Conservation (phyloP, 53 echinoderm and acorn worm genomes). For the Crossaster papposus region DNA sequence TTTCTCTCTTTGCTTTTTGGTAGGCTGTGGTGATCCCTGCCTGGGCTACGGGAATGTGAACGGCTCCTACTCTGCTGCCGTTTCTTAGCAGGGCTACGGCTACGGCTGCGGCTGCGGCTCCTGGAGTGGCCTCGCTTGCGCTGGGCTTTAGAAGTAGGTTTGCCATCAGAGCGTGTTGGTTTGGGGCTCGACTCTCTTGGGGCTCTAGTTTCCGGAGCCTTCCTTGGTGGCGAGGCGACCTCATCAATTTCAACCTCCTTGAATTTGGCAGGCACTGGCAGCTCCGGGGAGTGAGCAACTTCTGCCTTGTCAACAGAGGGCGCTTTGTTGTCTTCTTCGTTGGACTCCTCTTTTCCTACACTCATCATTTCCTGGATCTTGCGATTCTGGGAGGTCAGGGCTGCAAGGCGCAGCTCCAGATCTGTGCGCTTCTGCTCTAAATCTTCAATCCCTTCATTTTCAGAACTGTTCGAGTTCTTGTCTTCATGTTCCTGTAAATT, state of each 20-base stretch:
- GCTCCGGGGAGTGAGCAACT: background rate
- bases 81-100: constrained; percentile 38
- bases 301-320: constrained; percentile 6
- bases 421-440: constrained; percentile 53
- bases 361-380: constrained; percentile 72
- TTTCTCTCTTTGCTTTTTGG: constrained; percentile 3
- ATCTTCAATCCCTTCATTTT: constrained; percentile 40
- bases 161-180: constrained; percentile 44
- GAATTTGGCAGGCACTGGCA: background rate
- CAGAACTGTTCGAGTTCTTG: constrained; percentile 23
- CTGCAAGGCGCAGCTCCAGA: constrained; percentile 66
- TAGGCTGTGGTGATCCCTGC: constrained; percentile 13
- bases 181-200: constrained; percentile 22
- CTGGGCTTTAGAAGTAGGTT: constrained; percentile 26
- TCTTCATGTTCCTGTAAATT: background rate
- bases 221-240: background rate
- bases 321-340: background rate
- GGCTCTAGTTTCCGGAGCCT: background rate
- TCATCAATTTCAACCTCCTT: background rate
- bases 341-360: background rate
- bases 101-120: constrained; percentile 50
- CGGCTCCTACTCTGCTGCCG: constrained; percentile 12
- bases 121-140: constrained; percentile 42
- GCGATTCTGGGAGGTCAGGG: constrained; percentile 64
- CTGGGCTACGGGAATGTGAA: constrained; percentile 7